Percentiles rank a stretch among this genome's conserved stretches.
phyloP scores from a whole-genome alignment of 2,797 vertebrate genomes.

The Chrosomus eos region DNA sequence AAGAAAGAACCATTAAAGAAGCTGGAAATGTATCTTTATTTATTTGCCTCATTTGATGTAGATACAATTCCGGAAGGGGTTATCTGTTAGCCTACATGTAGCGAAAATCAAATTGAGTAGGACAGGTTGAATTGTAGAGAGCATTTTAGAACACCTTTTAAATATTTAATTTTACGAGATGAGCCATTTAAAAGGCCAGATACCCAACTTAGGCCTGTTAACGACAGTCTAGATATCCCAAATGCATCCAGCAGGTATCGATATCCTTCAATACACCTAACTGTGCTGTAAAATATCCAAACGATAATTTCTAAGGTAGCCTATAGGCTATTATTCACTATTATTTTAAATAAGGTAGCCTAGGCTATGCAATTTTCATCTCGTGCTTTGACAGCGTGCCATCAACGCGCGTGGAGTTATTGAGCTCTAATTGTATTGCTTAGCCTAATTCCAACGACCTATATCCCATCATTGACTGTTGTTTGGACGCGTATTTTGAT shows the following conservation, averaged over 20 bases:
- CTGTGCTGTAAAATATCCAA: neutral
- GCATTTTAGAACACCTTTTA: neutral
- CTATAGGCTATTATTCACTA: neutral
- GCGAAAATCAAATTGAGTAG: no score
- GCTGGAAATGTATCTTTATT: neutral
- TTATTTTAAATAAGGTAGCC: neutral
- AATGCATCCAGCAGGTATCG: neutral
- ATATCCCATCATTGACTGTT: neutral
- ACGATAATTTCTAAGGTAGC: neutral
- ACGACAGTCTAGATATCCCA: neutral
- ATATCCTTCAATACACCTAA: neutral
- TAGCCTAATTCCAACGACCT: neutral
- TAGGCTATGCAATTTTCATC: no score
- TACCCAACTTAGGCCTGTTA: neutral
- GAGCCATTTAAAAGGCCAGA: neutral
- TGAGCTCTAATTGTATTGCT: neutral
- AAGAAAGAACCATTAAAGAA: neutral
- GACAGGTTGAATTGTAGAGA: neutral
- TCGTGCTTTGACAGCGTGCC: neutral
- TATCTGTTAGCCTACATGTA: neutral
- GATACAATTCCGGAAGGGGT: neutral
- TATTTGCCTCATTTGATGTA: neutral
- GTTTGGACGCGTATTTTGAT: neutral
- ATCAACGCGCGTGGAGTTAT: neutral
- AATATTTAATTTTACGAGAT: conserved; percentile 1